Percentiles rank a stretch among this genome's conserved stretches.
Evolutionary conservation across 2,888 invertebrate genomes (phyloP).

Genomic region (Volucella bombylans): DNA sequence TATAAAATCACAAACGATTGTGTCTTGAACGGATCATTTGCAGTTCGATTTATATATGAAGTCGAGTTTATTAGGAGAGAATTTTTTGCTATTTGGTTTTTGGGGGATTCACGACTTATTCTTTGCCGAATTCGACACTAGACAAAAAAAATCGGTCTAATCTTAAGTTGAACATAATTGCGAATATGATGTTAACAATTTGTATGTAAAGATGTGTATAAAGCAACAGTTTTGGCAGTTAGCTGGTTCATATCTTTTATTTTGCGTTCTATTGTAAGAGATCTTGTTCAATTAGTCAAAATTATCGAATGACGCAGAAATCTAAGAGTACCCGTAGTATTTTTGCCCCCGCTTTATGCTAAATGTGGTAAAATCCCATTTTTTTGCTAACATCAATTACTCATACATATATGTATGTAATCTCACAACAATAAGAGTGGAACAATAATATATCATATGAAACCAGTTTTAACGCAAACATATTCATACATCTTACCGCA

Average conservation of each 20-base stretch:
- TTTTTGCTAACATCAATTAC: neutral
- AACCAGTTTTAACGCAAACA: neutral
- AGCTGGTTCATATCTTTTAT: neutral
- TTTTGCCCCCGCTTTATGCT: neutral
- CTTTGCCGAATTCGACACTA: neutral
- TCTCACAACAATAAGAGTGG: no score
- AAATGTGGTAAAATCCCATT: neutral
- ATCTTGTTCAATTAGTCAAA: conserved; percentile 8
- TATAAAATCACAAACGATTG: neutral
- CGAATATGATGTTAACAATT: neutral
- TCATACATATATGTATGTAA: no score
- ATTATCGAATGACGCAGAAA: neutral
- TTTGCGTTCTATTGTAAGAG: neutral
- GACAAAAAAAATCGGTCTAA: neutral
- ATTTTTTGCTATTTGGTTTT: neutral
- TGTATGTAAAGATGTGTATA: neutral
- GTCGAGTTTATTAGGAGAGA: neutral
- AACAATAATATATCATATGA: neutral
- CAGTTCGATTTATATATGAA: conserved; percentile 18
- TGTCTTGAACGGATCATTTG: neutral
- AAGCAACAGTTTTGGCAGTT: neutral
- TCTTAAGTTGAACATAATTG: no score
- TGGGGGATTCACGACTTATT: neutral
- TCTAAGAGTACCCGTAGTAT: neutral
- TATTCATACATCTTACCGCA: no score